A percentile compares a stretch with the other conserved stretches of the same genome.
Conservation (phyloP, 2,888 invertebrate species). For the Polyploca ridens region DNA sequence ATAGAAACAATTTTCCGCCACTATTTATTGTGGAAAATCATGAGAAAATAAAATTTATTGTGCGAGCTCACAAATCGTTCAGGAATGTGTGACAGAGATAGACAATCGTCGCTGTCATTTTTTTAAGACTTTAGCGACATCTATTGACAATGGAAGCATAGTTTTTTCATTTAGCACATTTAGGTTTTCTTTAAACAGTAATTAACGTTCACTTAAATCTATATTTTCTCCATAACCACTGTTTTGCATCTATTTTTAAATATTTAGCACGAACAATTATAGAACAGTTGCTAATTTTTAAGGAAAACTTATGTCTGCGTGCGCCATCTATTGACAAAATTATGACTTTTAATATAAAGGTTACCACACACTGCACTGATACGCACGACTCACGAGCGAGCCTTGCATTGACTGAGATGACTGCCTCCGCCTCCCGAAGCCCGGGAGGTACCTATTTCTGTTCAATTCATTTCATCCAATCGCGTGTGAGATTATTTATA, state of each 20-base stretch:
- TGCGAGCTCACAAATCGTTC: slow-evolving; percentile 8
- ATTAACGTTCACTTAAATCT: neutral
- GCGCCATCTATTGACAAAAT: slow-evolving; percentile 30
- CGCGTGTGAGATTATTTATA: slow-evolving; percentile 43
- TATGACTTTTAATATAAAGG: slow-evolving; percentile 8
- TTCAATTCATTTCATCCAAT: slow-evolving; percentile 36
- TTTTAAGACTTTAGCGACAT: neutral
- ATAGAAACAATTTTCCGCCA: slow-evolving; percentile 22
- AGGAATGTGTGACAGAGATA: slow-evolving; percentile 4
- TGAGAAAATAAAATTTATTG: slow-evolving; percentile 4
- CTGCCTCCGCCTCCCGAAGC: slow-evolving; percentile 2
- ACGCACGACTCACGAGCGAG: neutral
- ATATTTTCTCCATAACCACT: neutral
- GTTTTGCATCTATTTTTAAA: neutral
- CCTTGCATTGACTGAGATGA: slow-evolving; percentile 4
- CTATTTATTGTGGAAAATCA: slow-evolving; percentile 16
- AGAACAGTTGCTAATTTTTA: neutral
- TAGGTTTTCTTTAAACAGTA: neutral
- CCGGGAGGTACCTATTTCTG: slow-evolving; percentile 13
- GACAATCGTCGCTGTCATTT: neutral
- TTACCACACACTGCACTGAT: neutral
- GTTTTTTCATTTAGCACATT: neutral
- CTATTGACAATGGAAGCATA: neutral
- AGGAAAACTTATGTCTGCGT: neutral
- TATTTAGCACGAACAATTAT: neutral